Evolutionary conservation across 1,140 invertebrate genomes (phyloP), one percentile per base, ranked within the genome.

Genomic region (Drosophila nannoptera): DNA sequence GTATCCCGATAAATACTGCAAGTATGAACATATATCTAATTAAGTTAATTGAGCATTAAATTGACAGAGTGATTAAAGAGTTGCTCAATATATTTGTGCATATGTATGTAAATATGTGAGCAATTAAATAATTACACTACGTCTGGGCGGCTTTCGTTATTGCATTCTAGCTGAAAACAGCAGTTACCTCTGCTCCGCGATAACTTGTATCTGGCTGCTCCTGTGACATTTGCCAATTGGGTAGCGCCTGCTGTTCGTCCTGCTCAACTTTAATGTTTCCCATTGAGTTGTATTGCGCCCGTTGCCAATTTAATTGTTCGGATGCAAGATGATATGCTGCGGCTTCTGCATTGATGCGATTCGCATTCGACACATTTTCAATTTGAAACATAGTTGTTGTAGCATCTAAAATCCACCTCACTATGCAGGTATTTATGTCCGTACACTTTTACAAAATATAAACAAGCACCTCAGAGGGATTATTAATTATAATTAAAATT

Each of bases 141-240:
- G 6, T 14, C 12, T 40, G 14, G 0, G n/a, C 4, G n/a, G 40
- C 40, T 42, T 42, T 42, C 22, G 22, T 22, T 22, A 22, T 22
- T 22, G 22, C 22, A 22, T 22, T 22, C 1, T 22, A 2, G 22
- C 22, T 22, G 22, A 22, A 3, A 22, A 22, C 5, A 42, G 12
- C n/a, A 2, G 33, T 4, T 62, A 68, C 65, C 56, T 68, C 56
- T 29, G 65, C 32, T 40, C 14, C 42, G 8, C 55, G 49, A 9
- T 22, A 54, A 40, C 50, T 43, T 4, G 49, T 46, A 12, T 62
- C 48, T 0, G 7, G 31, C 32, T 54, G 64, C 16, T 53, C 55
- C 29, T 7, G 35, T 2, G 16, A 0, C 32, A 45, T 8, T 59
- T 45, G 46, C 46, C 46, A 60, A 5, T 8, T 42, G 6, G 36